Evolutionary conservation across 2,113 vertebrate species (phyloP), one percentile per base, ranked within the genome.

Genomic region (Cyprinus carpio): DNA sequence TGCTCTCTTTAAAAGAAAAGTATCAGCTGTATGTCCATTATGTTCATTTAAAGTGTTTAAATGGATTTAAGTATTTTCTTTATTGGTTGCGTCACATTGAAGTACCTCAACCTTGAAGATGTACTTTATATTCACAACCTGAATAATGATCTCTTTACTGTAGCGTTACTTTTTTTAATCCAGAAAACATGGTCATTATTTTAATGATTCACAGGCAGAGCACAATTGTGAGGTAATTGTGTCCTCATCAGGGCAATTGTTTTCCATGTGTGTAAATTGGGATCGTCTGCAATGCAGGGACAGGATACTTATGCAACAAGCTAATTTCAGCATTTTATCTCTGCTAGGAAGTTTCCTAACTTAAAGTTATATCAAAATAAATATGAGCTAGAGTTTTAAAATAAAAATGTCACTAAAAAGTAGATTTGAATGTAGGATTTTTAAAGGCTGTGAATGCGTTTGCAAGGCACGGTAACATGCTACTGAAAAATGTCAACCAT

Each of bases 181-280:
- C 58, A 65, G 31, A 79, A 79, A 62, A 79, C 27, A 56, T 43
- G 23, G 23, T 62, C 34, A 4, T 62, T 62, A 79, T 62, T 62
- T 60, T 60, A 79, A 62, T 62, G 56, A 79, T 62, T 40, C 56
- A 27, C 23, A 27, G 20, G 51, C 23, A 43, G 31, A 16, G 34
- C 23, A 34, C 34, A 64, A 64, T 81, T 46, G 37, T 46, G 60
- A 81, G 58, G 56, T 65, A 81, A 81, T 64, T 81, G n/a, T 81
- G 58, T 81, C 37, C 37, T 81, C 37, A 43, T 64, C 58, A 81
- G n/a, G 25, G 60, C 78, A 81, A 81, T 65, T 43, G 58, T 46
- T 46, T 80, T 62, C 25, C 37, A 80, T 80, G n/a, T 64, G n/a
- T 46, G 34, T 72, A 72, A 40, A 60, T 60, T 79, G 12, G 60